Conservation (phyloP, 2,113 vertebrate species). For the Pionites leucogaster region DNA sequence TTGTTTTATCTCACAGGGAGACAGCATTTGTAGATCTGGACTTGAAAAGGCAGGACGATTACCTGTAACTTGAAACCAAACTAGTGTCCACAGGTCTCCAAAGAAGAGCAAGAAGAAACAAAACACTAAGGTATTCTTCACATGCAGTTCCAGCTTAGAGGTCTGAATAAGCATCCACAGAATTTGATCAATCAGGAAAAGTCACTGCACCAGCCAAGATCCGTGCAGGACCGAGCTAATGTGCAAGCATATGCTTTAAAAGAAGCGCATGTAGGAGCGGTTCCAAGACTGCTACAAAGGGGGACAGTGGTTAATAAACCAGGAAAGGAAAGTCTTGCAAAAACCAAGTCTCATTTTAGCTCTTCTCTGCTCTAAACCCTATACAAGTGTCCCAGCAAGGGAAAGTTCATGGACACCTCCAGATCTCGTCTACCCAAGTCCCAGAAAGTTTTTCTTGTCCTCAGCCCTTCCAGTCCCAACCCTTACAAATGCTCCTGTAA, state of each 20-base stretch:
- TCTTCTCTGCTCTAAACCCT: not conserved
- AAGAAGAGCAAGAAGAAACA: not conserved
- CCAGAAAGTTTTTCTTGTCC: not conserved
- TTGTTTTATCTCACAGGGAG: not conserved
- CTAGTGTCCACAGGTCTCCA: not conserved
- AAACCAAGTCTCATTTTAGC: not conserved
- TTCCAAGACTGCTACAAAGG: not conserved
- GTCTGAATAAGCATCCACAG: not conserved
- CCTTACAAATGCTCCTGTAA: not conserved
- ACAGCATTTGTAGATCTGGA: not conserved
- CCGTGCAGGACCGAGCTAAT: not conserved
- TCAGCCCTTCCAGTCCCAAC: not conserved
- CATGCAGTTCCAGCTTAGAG: not conserved
- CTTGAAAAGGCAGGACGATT: not conserved
- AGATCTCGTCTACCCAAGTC: not conserved
- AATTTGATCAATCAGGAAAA: not conserved
- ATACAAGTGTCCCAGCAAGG: not conserved
- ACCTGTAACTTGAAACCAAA: not conserved
- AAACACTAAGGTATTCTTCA: not conserved
- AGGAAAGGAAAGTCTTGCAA: not conserved
- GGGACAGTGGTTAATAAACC: not conserved
- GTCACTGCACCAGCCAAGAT: not conserved
- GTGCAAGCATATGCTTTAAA: not conserved
- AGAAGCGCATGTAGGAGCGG: fast-evolving
- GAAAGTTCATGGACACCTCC: not conserved